These are phyloP conservation scores for Synergus laeviventris DNA, from an alignment of 2,888 invertebrate species.

Conservation along the genomic window DNA sequence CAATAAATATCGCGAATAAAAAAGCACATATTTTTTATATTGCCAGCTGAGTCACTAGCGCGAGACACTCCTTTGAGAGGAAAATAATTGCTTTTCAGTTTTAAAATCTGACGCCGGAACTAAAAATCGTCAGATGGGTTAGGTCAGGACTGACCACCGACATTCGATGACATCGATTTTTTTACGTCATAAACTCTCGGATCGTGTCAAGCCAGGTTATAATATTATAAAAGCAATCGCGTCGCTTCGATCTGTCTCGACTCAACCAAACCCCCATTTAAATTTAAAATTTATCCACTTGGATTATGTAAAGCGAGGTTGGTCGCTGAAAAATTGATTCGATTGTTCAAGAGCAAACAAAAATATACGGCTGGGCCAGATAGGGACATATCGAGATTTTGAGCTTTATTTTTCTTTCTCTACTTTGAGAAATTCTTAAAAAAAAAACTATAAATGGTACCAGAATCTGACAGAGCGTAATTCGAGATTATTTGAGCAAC, in stretches of 20 bases:
- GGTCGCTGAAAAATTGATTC: conserved; percentile 68
- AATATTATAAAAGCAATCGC: conserved; percentile 63
- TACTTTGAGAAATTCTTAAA: too few species aligned
- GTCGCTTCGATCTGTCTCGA: conserved; percentile 46
- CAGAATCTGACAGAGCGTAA: background rate
- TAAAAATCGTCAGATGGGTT: background rate
- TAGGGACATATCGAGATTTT: conserved; percentile 6
- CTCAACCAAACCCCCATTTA: conserved; percentile 50
- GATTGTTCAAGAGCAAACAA: conserved; percentile 62
- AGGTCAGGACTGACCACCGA: conserved; percentile 20
- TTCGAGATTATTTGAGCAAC: background rate
- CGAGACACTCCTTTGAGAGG: background rate
- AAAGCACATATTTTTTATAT: background rate
- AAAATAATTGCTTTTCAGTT: conserved; percentile 32
- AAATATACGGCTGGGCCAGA: conserved; percentile 55
- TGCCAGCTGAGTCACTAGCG: conserved; percentile 3
- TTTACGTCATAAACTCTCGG: conserved; percentile 50
- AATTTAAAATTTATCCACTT: conserved; percentile 68
- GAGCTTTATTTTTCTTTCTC: background rate
- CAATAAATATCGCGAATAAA: conserved; percentile 16
- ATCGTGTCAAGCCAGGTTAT: conserved; percentile 55
- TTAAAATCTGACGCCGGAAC: background rate
- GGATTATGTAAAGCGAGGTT: conserved; percentile 68
- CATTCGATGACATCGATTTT: conserved; percentile 48
- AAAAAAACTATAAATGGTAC: too few species aligned